phyloP scores from a whole-genome alignment of 2,797 vertebrate species.

The Coilia nasus region DNA sequence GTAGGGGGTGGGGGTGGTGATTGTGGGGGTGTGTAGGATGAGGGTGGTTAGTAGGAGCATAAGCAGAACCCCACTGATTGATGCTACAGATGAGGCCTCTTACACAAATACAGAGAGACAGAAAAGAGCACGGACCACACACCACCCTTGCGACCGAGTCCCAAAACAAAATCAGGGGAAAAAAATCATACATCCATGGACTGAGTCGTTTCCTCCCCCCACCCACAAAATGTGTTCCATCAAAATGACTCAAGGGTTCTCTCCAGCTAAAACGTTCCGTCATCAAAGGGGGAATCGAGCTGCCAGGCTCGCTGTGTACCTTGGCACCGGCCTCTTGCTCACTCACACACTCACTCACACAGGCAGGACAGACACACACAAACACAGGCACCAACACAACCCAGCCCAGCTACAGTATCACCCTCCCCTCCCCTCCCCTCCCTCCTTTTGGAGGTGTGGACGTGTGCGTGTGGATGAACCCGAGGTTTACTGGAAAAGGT shows the following conservation, averaged over 20 bases:
- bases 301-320: conserved; percentile 4
- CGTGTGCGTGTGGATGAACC: neutral
- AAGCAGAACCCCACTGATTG: neutral
- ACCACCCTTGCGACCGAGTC: neutral
- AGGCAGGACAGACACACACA: neutral
- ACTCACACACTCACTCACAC: neutral
- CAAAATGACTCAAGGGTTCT: neutral
- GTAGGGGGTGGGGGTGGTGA: no score
- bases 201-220: neutral
- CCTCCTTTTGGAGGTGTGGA: neutral
- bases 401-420: neutral
- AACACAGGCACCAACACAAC: neutral
- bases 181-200: neutral
- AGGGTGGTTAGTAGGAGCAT: neutral
- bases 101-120: neutral
- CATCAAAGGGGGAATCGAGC: neutral
- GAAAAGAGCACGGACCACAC: neutral
- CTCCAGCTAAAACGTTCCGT: neutral
- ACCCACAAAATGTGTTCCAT: conserved; percentile 1
- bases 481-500: neutral
- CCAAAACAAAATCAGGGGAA: neutral
- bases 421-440: neutral
- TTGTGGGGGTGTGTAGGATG: no score
- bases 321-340: neutral
- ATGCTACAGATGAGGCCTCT: conserved; percentile 2